Evolutionary conservation across 2,113 vertebrate species (phyloP).

Genomic region (Caranx ignobilis): DNA sequence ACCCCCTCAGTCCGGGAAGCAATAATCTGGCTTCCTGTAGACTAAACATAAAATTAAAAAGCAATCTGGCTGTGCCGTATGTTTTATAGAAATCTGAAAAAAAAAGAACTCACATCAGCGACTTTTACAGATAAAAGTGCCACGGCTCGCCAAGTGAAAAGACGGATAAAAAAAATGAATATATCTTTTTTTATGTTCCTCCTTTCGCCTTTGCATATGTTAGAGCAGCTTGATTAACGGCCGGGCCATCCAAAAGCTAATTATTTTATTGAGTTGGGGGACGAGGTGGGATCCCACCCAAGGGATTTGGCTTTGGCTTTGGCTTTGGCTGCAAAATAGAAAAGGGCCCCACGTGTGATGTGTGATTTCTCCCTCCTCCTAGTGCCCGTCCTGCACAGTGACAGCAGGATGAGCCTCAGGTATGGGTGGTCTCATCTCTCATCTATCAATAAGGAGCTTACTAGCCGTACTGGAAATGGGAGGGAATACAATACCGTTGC

Average conservation of each 20-base stretch:
- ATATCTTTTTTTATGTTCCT: slow-evolving; percentile 57
- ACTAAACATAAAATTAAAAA: slow-evolving; percentile 88
- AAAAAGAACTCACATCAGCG: slow-evolving; percentile 81
- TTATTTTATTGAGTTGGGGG: slow-evolving; percentile 87
- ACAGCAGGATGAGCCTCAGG: slow-evolving; percentile 84
- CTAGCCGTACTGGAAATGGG: slow-evolving; percentile 81
- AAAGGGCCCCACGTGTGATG: slow-evolving; percentile 73
- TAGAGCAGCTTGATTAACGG: slow-evolving; percentile 85
- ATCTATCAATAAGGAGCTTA: slow-evolving; percentile 88
- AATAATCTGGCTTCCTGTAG: slow-evolving; percentile 86
- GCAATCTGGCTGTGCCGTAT: slow-evolving; percentile 79
- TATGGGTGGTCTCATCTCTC: slow-evolving; percentile 86
- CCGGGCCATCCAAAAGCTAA: slow-evolving; percentile 82
- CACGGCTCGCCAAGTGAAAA: slow-evolving; percentile 71
- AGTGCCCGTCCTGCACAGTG: slow-evolving; percentile 66
- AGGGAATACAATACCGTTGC: slow-evolving; percentile 84
- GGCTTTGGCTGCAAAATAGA: slow-evolving; percentile 80
- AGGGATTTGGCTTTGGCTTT: slow-evolving; percentile 83
- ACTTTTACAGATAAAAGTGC: slow-evolving; percentile 85
- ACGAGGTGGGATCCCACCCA: slow-evolving; percentile 82
- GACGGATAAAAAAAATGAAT: slow-evolving; percentile 77
- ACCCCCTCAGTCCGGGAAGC: slow-evolving; percentile 64
- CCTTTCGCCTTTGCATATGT: slow-evolving; percentile 81
- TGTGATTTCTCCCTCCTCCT: slow-evolving; percentile 74
- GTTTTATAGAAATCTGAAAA: slow-evolving; percentile 78